phyloP scores from a whole-genome alignment of 2,113 vertebrate genomes.

The Otocyon megalotis region DNA sequence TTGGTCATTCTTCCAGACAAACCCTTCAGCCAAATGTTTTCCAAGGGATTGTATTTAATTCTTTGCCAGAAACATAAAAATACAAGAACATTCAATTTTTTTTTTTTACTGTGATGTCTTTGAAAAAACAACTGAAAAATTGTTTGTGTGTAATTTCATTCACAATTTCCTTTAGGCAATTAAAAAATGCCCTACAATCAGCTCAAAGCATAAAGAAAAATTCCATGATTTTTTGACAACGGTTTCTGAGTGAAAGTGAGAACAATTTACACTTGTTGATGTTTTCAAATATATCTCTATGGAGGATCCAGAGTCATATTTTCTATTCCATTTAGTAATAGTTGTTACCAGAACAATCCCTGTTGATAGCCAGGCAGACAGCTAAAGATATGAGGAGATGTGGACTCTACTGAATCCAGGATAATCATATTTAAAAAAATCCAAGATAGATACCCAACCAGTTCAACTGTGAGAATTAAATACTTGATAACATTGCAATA shows the following conservation, averaged over 20 bases:
- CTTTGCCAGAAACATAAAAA: background rate
- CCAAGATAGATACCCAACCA: background rate
- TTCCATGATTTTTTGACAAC: slow-evolving; percentile 8
- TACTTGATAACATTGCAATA: background rate
- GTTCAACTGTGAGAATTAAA: background rate
- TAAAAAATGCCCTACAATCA: background rate
- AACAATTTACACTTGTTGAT: slow-evolving; percentile 14
- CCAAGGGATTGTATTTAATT: background rate
- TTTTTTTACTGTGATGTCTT: background rate
- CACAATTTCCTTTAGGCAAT: background rate
- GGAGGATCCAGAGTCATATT: background rate
- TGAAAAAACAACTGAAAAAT: background rate
- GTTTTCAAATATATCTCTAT: slow-evolving; percentile 39
- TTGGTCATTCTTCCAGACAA: background rate
- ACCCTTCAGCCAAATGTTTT: background rate
- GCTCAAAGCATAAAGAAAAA: slow-evolving; percentile 10
- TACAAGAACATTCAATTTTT: background rate
- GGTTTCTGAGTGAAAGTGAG: slow-evolving; percentile 24
- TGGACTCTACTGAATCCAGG: background rate
- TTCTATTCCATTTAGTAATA: background rate
- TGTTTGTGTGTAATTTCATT: background rate
- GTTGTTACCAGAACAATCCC: background rate
- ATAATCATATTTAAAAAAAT: background rate
- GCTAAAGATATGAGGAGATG: background rate
- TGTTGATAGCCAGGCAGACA: background rate